phyloP scores from a whole-genome alignment of 2,797 vertebrate species.

The Anguilla megastoma region DNA sequence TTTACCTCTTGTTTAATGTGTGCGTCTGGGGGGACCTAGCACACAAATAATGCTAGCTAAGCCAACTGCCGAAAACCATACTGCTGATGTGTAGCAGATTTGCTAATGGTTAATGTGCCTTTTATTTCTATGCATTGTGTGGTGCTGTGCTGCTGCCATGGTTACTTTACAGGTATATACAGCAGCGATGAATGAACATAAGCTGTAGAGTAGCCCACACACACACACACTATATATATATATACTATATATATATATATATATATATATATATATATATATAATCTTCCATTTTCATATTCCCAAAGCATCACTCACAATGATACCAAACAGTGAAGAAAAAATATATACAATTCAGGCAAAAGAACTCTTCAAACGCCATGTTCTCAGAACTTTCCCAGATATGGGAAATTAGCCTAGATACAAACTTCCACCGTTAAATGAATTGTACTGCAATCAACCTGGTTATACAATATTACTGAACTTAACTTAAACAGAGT shows the following conservation, averaged over 20 bases:
- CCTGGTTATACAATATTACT: not conserved
- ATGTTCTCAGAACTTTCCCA: not conserved
- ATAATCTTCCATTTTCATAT: not conserved
- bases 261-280: no score
- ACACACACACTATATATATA: not conserved
- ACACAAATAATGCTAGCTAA: constrained; percentile 10
- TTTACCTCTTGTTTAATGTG: constrained; percentile 15
- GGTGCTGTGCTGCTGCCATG: constrained; percentile 4
- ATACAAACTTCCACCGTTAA: not conserved
- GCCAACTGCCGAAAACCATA: constrained; percentile 6
- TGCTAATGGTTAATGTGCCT: not conserved
- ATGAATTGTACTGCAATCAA: not conserved
- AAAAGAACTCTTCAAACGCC: not conserved
- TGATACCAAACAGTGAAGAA: not conserved
- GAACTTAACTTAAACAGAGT: not conserved
- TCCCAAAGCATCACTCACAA: not conserved
- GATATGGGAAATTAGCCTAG: not conserved
- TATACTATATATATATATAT: no score
- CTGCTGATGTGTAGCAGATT: not conserved
- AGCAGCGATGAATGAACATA: not conserved
- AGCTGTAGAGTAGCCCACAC: not conserved
- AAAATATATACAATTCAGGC: not conserved
- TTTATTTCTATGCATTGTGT: not conserved
- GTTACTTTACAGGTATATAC: not conserved
- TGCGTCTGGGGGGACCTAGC: not conserved